phyloP scores from a whole-genome alignment of 2,113 vertebrate species.

The Crypturellus undulatus region DNA sequence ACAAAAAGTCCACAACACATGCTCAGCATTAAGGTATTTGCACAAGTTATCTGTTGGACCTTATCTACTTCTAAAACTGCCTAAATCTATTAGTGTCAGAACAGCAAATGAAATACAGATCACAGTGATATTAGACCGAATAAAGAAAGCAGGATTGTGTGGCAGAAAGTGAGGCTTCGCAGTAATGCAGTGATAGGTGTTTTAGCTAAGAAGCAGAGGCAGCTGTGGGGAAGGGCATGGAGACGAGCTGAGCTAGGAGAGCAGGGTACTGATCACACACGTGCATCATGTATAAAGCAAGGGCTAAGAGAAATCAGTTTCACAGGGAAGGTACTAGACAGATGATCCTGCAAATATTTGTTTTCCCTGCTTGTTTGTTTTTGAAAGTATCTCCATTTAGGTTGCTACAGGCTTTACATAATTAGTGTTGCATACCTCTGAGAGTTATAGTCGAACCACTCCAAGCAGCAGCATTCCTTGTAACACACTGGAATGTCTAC shows the following conservation, averaged over 20 bases:
- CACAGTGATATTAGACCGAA: background rate
- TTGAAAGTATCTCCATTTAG: background rate
- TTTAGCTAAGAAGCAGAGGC: background rate
- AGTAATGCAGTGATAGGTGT: background rate
- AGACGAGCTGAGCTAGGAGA: background rate
- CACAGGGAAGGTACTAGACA: background rate
- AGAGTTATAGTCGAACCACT: background rate
- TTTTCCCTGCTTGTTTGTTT: background rate
- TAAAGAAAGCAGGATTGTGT: background rate
- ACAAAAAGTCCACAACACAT: background rate
- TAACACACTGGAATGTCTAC: background rate
- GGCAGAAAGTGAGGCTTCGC: background rate
- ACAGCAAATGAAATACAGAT: background rate
- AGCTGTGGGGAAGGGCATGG: background rate
- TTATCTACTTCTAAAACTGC: background rate
- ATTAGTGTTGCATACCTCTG: background rate
- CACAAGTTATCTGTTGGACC: background rate
- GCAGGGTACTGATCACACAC: background rate
- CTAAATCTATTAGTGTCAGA: background rate
- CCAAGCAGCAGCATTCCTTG: background rate
- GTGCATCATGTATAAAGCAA: background rate
- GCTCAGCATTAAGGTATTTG: background rate
- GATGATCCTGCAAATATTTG: background rate
- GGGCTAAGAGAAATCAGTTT: background rate
- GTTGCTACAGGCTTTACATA: background rate